Evolutionary conservation across 2,113 vertebrate genomes (phyloP), one percentile per base, ranked within the genome.

Genomic region (Excalfactoria chinensis): DNA sequence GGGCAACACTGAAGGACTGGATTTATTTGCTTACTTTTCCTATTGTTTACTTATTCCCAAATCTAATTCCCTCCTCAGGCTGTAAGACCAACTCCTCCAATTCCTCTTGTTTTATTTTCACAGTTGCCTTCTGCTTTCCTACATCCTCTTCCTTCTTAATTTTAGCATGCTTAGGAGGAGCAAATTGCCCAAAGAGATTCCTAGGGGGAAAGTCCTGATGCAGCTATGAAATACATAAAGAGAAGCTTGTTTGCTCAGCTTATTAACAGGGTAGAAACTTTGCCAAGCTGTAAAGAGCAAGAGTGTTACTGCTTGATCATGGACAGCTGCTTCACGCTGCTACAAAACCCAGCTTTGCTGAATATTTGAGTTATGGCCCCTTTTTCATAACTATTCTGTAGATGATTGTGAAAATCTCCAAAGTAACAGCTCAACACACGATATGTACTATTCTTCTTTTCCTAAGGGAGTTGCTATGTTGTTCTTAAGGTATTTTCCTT

Each of bases 321-420:
- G 26, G 91, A 87, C 91, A 96, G 89, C 93, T 96, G 96, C 69
- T 96, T 95, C 66, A 68, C 69, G 77, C 88, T 58, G 17, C 69
- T 90, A 82, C 17, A 60, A 92, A 81, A 89, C 56, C 58, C 41
- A 68, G 7, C 32, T 83, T 84, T 88, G 56, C 78, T 88, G 56
- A 66, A 62, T 48, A 41, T 34, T 86, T 90, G 53, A 76, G 30
- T 92, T 92, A 79, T 90, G 86, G 58, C 43, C 79, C 14, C 0
- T 76, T 90, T 77, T 83, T 67, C 41, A 43, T 82, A 91, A 68
- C 32, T 55, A 6, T 76, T 76, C 64, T 46, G 14, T 73, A 80
- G 75, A 85, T 43, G 35, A 19, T 51, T 77, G 37, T 53, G 68
- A 71, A 95, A 93, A 56, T 17, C 35, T 91, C 78, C 51, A 71